phyloP scores from a whole-genome alignment of 2,888 invertebrate genomes.

The Himalopsyche anomala region DNA sequence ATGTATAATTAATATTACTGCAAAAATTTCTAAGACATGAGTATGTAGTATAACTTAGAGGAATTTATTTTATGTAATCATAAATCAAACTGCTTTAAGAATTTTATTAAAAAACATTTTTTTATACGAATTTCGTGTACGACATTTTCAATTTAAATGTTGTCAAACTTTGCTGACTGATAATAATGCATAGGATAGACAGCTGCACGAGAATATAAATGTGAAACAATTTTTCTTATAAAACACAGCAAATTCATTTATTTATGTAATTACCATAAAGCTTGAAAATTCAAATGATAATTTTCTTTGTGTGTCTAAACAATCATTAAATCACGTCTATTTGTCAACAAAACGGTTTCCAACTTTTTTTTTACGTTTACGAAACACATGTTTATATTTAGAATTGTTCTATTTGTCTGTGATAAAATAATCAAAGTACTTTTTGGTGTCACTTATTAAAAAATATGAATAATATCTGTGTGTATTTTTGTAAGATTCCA shows the following conservation, averaged over 20 bases:
- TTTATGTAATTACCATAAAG: not conserved
- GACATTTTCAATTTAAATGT: not conserved
- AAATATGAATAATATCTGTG: too few relatives aligned
- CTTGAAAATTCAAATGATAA: not conserved
- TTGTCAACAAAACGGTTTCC: too few relatives aligned
- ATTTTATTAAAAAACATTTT: not conserved
- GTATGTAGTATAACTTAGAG: not conserved
- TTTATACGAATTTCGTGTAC: not conserved
- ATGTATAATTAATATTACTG: too few relatives aligned
- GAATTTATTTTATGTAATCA: not conserved
- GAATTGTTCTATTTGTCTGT: too few relatives aligned
- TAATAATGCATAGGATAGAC: constrained; percentile 19
- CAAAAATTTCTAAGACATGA: too few relatives aligned
- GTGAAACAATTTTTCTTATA: not conserved
- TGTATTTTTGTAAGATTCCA: too few relatives aligned
- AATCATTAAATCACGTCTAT: not conserved
- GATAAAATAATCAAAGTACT: too few relatives aligned
- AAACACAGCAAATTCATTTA: not conserved
- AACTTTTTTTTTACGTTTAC: too few relatives aligned
- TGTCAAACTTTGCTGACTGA: not conserved
- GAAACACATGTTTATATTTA: too few relatives aligned
- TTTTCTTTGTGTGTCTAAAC: not conserved
- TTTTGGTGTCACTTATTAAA: too few relatives aligned
- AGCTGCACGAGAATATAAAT: not conserved
- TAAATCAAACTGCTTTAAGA: not conserved